Base-by-base conservation (phyloP, 2,797 vertebrate genomes). In the Champsocephalus esox region DNA sequence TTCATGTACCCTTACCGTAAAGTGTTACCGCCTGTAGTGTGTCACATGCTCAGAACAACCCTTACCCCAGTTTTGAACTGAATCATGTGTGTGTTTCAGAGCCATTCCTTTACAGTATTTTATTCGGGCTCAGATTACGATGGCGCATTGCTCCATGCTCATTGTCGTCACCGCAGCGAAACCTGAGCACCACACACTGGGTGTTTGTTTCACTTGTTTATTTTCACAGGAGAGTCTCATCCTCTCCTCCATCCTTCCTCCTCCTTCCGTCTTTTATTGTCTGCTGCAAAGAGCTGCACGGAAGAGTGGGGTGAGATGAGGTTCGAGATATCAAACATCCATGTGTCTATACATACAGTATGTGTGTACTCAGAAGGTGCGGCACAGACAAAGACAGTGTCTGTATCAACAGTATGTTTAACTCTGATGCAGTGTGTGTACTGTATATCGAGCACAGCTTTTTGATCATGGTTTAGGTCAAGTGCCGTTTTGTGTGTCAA, bases 141-240 rank as follows among this genome's bases (percentile, higher is more conserved):
- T 61, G 75, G 72, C 65, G 77, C 80, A 82, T 77, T 65, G 77
- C 67, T 55, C 83, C 77, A 74, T 24, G 55, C 73, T 77, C 55
- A 66, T 77, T 82, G 71, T 88, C 86, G 81, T 92, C 88, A 87
- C 83, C 66, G 80, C 54, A 51, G 54, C 0, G 88, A 89, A 94
- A 94, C 87, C 69, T 8, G 77, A 93, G 52, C 79, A 70, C 57
- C 49, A 51, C 61, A 32, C 58, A 45, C 83, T 58, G 51, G 73
- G 87, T 89, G 80, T 92, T 91, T 88, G 84, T 92, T 91, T 92
- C 90, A 72, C 84, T 87, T 77, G 81, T 91, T 93, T 93, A 88
- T 94, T 95, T 94, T 93, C 79, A 88, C 83, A 88, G 91, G 85
- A 59, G 19, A 87, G 69, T 88, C 70, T 70, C 85, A 88, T 92